Base-by-base conservation (phyloP, 2,113 vertebrate genomes). In the Asarcornis scutulata region DNA sequence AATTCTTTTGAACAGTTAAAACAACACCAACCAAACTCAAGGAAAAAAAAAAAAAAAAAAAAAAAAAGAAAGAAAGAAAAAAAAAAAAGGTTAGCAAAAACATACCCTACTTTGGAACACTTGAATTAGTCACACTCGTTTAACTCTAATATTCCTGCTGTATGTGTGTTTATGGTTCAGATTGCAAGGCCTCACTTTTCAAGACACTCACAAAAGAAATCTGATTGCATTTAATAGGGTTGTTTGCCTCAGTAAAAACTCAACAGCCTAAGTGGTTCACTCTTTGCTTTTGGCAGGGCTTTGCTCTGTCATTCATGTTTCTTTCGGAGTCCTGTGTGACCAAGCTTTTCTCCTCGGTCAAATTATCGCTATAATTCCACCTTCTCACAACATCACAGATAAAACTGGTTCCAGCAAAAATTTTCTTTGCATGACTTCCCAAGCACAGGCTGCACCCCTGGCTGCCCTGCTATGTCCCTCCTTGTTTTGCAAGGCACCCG, bases 51-150 rank as follows among this genome's bases (percentile, higher is more conserved):
- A 48, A 72, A 81, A 48, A 46, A 48, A 72, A 81, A 48, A 21
- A 48, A 22, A 46, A 13, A 12, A 12, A 12, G 11, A 40, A 40
- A 40, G 11, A 21, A 46, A 46, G 20, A 46, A 13, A 13, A 40
- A 40, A 21, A 48, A 21, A 46, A 92, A 92, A 62, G 42, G 29
- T 60, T 55, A 50, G 40, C 58, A 52, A 88, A 75, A 82, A 78
- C 42, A 59, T 17, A 86, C 7, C 50, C 31, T 73, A 21, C 44
- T 93, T 78, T 20, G 36, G 66, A 89, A 72, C 32, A 60, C 48
- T 56, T 48, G 26, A 68, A 92, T 88, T 76, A 84, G 62, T 93
- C 64, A 66, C 90, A 82, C 12, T 79, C 71, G 15, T 93, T 97
- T 94, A 92, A 86, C 48, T 88, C 48, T 32, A 56, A 2, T 48